Evolutionary conservation across 2,797 vertebrate species (phyloP).

Genomic region (Xenentodon cancila): DNA sequence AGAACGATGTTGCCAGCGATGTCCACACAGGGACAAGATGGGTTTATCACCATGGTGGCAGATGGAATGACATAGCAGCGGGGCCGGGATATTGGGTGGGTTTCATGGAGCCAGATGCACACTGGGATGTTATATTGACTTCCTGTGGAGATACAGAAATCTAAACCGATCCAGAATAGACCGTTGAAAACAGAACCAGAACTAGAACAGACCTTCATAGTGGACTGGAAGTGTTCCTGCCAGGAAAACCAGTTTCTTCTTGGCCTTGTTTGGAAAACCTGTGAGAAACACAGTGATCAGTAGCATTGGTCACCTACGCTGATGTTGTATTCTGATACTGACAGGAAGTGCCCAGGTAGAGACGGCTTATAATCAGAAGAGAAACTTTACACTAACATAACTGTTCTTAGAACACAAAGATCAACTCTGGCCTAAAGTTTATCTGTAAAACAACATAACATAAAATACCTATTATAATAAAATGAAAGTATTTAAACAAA

Average conservation of each 20-base stretch:
- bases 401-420: no score
- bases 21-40: constrained; percentile 72
- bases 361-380: no score
- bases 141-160: constrained; percentile 52
- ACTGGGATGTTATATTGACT: constrained; percentile 79
- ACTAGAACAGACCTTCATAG: constrained; percentile 59
- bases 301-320: neutral
- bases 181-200: neutral
- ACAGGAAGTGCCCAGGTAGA: neutral
- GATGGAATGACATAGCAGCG: constrained; percentile 77
- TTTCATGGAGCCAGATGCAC: constrained; percentile 82
- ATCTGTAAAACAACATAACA: no score
- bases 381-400: no score
- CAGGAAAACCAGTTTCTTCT: constrained; percentile 75
- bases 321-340: neutral
- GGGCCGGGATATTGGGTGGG: constrained; percentile 74
- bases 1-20: constrained; percentile 54
- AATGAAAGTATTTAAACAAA: no score
- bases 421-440: no score
- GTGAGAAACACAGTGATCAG: neutral
- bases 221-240: constrained; percentile 75
- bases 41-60: constrained; percentile 76
- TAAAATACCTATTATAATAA: no score
- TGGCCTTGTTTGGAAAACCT: constrained; percentile 77
- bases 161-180: neutral